A percentile compares a stretch with the other conserved stretches of the same genome.
phyloP scores from a whole-genome alignment of 2,113 vertebrate species.

The Empidonax traillii region DNA sequence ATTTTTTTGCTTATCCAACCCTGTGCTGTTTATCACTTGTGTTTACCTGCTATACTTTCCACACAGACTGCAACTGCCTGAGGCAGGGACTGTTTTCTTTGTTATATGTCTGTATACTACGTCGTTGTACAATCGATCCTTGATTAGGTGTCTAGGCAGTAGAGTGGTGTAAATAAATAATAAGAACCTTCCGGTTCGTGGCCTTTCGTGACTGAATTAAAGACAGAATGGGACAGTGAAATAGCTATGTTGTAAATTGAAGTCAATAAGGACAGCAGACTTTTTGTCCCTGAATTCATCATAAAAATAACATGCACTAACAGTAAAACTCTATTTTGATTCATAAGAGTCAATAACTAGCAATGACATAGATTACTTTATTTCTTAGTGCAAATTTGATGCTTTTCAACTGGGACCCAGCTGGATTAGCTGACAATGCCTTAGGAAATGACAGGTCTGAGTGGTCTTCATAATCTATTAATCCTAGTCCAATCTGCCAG shows the following conservation, averaged over 20 bases:
- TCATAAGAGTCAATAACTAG: not conserved
- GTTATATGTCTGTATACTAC: not conserved
- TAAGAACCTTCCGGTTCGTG: not conserved
- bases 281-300: not conserved
- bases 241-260: not conserved
- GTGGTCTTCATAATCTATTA: not conserved
- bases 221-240: not conserved
- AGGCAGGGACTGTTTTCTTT: conserved; percentile 36
- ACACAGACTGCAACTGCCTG: not conserved
- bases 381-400: not conserved
- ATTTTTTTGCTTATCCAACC: conserved; percentile 3
- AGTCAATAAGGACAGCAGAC: not conserved
- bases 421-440: not conserved
- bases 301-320: not conserved
- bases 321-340: not conserved
- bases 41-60: not conserved
- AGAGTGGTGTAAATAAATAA: not conserved
- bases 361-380: not conserved
- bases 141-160: not conserved
- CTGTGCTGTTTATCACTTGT: not conserved
- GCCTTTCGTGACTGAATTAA: conserved; percentile 5
- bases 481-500: not conserved
- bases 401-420: not conserved
- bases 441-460: not conserved
- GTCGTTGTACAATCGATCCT: not conserved